These are phyloP conservation scores for Erpornis zantholeuca DNA, from an alignment of 2,113 vertebrate genomes.

Conservation along the genomic window DNA sequence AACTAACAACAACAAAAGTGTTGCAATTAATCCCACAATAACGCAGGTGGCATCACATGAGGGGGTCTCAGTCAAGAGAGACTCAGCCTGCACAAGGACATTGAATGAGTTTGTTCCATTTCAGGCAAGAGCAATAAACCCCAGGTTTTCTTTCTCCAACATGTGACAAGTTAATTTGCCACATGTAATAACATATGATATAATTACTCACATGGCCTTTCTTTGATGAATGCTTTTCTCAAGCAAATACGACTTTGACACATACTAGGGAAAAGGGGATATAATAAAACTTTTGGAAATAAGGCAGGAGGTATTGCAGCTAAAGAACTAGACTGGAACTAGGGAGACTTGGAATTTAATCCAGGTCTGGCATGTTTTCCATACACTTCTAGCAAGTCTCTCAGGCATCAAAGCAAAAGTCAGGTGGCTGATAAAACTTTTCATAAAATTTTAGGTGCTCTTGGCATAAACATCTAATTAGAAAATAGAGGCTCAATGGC, in stretches of 20 bases:
- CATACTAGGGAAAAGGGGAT: neutral
- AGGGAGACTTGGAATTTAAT: neutral
- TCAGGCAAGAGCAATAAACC: neutral
- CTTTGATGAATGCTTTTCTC: neutral
- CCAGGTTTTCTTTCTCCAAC: neutral
- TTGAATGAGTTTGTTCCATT: neutral
- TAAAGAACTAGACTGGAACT: neutral
- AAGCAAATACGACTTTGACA: neutral
- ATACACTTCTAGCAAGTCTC: neutral
- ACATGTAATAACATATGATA: neutral
- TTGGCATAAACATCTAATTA: neutral
- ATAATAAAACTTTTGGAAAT: neutral
- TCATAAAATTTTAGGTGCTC: neutral
- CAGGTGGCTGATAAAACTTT: neutral
- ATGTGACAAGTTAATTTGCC: conserved; percentile 12
- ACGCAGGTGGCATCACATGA: conserved; percentile 24
- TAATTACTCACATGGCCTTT: neutral
- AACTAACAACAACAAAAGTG: conserved; percentile 13
- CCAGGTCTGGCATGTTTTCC: neutral
- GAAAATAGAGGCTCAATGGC: neutral
- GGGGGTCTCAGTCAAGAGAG: neutral
- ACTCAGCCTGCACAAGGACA: neutral
- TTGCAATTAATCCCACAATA: conserved; percentile 32
- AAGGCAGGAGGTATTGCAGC: neutral
- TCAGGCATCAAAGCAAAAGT: neutral